Evolutionary conservation across 2,797 vertebrate species (phyloP).

Genomic region (Leptodactylus fallax): DNA sequence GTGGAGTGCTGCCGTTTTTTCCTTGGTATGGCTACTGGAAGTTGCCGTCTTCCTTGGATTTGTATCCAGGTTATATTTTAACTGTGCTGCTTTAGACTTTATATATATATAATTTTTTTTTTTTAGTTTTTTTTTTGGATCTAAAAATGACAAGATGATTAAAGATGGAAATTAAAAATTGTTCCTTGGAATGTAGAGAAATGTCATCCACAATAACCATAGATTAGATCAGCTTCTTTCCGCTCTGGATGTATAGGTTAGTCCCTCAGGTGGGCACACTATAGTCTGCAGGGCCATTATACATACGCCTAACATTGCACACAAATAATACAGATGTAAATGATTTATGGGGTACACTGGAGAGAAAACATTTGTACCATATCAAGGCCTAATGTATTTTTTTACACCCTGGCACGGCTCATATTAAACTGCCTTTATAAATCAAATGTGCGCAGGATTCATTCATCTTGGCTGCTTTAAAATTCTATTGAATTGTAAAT

Average conservation of each 20-base stretch:
- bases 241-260: background rate
- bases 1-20: no score
- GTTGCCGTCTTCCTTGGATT: no score
- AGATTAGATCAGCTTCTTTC: background rate
- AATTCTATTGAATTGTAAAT: conserved; percentile 44
- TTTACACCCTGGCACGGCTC: background rate
- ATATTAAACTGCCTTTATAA: conserved; percentile 32
- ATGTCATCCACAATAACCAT: no score
- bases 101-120: no score
- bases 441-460: conserved; percentile 31
- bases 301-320: background rate
- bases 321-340: conserved; percentile 8
- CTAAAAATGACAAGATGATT: no score
- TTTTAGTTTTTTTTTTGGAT: no score
- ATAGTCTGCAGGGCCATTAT: background rate
- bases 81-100: no score
- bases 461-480: conserved; percentile 24
- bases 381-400: conserved; percentile 30
- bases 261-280: background rate
- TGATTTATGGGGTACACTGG: conserved; percentile 25
- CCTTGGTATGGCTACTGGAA: no score
- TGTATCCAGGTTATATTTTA: no score
- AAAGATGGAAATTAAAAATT: background rate
- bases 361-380: conserved; percentile 40
- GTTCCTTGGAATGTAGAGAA: no score